Conservation (phyloP, 1,140 invertebrate genomes). For the Drosophila suzukii region DNA sequence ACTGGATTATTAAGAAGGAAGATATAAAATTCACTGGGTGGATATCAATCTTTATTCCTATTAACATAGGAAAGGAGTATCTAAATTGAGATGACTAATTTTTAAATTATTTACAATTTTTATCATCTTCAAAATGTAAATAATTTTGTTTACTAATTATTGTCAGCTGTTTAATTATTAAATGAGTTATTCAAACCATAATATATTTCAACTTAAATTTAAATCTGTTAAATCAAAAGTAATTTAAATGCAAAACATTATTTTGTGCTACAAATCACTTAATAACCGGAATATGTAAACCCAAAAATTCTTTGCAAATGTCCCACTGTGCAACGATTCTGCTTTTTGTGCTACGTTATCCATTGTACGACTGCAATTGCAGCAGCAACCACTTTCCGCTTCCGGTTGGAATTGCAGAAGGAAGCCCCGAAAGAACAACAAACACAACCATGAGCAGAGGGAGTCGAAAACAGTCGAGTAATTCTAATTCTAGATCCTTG, state of each 20-base stretch:
- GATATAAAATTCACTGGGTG: neutral
- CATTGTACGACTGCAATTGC: constrained; percentile 43
- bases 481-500: constrained; percentile 56
- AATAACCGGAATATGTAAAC: neutral
- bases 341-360: constrained; percentile 12
- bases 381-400: constrained; percentile 64
- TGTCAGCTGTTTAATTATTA: too few species aligned
- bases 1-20: neutral
- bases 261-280: neutral
- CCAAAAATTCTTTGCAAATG: neutral
- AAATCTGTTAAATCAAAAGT: too few species aligned
- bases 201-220: too few species aligned
- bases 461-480: constrained; percentile 25
- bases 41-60: too few species aligned
- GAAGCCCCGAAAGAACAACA: constrained; percentile 42
- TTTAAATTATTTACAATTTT: too few species aligned
- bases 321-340: constrained; percentile 37
- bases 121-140: too few species aligned
- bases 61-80: too few species aligned
- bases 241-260: neutral
- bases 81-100: too few species aligned
- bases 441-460: constrained; percentile 18
- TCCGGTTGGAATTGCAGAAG: constrained; percentile 70
- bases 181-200: too few species aligned
- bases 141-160: too few species aligned